Percentiles rank a stretch among this genome's conserved stretches.
Evolutionary conservation across 1,140 invertebrate genomes (phyloP).

Genomic region (Elysia chlorotica): DNA sequence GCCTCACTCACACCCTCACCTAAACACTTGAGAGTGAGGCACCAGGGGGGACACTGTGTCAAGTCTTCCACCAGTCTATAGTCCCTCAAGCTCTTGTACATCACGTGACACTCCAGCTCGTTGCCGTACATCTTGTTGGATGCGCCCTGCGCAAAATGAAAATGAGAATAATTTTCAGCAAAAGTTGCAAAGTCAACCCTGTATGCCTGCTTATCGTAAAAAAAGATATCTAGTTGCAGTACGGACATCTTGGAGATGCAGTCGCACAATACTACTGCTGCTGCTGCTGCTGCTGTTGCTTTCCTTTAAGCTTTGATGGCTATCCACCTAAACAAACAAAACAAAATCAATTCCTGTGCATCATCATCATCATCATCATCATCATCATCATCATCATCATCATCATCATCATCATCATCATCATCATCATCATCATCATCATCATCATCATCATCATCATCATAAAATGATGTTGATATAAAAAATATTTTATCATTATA

Average conservation of each 20-base stretch:
- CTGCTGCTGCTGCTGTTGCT: too few species aligned
- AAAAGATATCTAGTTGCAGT: too few species aligned
- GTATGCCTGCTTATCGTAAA: too few species aligned
- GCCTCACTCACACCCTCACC: too few species aligned
- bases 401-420: neutral
- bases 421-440: neutral
- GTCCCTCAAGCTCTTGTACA: constrained; percentile 60
- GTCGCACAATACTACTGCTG: too few species aligned
- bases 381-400: neutral
- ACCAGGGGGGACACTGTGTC: constrained; percentile 59
- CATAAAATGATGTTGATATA: too few species aligned
- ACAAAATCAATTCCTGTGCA: neutral
- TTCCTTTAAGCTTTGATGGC: too few species aligned
- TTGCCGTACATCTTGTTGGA: constrained; percentile 57
- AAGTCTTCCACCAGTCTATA: constrained; percentile 57
- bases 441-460: neutral
- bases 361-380: constrained; percentile 6
- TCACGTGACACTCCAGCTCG: constrained; percentile 59
- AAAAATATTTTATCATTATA: neutral
- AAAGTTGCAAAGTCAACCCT: too few species aligned
- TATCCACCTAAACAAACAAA: neutral
- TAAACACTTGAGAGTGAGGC: constrained; percentile 53
- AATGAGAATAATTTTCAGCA: too few species aligned
- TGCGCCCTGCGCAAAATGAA: too few species aligned
- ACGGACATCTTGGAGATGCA: too few species aligned